Percentiles rank a stretch among this genome's conserved stretches.
Evolutionary conservation across 2,888 invertebrate genomes (phyloP).

Genomic region (Escarpia spicata): DNA sequence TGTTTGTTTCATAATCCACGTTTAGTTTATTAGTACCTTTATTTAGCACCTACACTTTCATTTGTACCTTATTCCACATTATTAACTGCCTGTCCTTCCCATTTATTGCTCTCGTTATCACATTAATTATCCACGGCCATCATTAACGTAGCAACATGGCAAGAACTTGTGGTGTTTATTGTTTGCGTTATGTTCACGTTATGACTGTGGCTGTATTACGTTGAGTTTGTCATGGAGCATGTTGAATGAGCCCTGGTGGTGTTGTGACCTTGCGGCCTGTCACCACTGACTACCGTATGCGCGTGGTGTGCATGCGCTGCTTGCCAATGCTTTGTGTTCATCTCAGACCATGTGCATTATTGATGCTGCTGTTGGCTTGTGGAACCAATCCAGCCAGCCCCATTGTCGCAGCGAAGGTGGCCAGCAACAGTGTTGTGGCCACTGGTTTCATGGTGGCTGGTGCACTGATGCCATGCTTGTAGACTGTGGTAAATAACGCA

Average conservation of each 20-base stretch:
- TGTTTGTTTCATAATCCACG: no score
- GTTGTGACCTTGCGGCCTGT: background rate
- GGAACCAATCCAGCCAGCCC: background rate
- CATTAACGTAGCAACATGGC: no score
- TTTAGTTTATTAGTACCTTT: no score
- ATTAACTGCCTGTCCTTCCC: no score
- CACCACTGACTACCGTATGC: background rate
- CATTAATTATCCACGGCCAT: no score
- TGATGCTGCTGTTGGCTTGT: slow-evolving; percentile 8
- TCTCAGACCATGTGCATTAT: background rate
- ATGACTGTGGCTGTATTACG: no score
- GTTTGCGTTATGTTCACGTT: no score
- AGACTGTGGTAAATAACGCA: slow-evolving; percentile 7
- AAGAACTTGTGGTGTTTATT: no score
- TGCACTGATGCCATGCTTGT: background rate
- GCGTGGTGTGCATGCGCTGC: background rate
- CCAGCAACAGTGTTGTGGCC: background rate
- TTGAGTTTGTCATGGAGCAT: no score
- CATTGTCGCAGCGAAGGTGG: background rate
- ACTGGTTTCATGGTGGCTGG: background rate
- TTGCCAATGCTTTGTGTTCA: background rate
- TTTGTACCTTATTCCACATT: no score
- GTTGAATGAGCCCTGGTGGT: background rate
- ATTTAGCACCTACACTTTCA: no score
- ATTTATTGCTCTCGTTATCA: no score